Evolutionary conservation across 1,140 invertebrate genomes (phyloP).

Genomic region (Macrocentrus cingulum): DNA sequence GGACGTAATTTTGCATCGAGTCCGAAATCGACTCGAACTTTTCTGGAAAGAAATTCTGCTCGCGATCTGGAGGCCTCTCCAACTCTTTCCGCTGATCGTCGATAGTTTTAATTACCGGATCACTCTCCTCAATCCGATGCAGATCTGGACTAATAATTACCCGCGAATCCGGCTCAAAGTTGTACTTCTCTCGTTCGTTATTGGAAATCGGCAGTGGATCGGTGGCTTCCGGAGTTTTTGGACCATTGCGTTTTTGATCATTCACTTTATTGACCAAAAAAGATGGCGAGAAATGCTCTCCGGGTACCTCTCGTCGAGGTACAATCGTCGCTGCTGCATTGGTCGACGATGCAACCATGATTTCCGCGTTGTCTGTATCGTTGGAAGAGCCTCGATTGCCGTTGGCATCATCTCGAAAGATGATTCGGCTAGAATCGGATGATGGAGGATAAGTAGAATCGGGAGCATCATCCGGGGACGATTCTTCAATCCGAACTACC

Average conservation of each 20-base stretch:
- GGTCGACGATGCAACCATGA: conserved; percentile 25
- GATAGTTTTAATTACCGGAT: conserved; percentile 28
- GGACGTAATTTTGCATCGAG: conserved; percentile 30
- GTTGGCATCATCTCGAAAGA: background rate
- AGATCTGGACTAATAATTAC: conserved; percentile 6
- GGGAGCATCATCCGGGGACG: background rate
- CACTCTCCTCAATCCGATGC: conserved; percentile 5
- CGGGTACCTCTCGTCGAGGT: conserved; percentile 1
- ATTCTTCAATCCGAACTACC: conserved; percentile 22
- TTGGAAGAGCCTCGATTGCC: background rate
- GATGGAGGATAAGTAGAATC: background rate
- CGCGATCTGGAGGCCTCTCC: conserved; percentile 13
- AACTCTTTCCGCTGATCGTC: conserved; percentile 29
- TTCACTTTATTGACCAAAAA: background rate
- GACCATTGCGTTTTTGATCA: background rate
- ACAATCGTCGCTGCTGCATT: conserved; percentile 20
- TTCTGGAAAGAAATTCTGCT: conserved; percentile 14
- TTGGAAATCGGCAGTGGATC: background rate
- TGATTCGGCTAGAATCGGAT: background rate
- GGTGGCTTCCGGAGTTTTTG: background rate
- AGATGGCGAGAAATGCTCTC: conserved; percentile 11
- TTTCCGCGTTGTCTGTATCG: conserved; percentile 25
- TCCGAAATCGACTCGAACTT: background rate
- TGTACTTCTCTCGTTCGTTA: conserved; percentile 5
- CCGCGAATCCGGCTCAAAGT: conserved; percentile 15